These are phyloP conservation scores for Euthynnus affinis DNA, from an alignment of 2,797 vertebrate species.

Conservation along the genomic window DNA sequence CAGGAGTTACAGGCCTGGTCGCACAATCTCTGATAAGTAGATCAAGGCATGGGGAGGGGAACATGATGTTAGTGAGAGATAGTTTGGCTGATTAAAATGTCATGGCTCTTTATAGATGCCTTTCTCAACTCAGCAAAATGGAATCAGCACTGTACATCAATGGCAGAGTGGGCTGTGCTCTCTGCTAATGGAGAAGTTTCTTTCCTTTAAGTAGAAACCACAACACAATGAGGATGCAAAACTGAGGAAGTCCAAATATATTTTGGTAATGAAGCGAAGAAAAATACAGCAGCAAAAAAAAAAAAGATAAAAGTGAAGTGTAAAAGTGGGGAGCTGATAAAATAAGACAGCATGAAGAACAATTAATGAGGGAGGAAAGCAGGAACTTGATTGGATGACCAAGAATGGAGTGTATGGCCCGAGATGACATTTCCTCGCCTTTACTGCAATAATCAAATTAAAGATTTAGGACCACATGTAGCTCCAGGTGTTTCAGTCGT, in stretches of 20 bases:
- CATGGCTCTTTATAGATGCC: constrained; percentile 84
- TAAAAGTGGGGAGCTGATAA: constrained; percentile 41
- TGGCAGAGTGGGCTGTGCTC: constrained; percentile 77
- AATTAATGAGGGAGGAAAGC: constrained; percentile 37
- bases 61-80: constrained; percentile 83
- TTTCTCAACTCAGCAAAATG: constrained; percentile 84
- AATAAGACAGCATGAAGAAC: constrained; percentile 28
- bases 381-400: constrained; percentile 44
- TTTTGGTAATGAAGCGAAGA: constrained; percentile 12
- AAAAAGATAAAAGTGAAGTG: constrained; percentile 36
- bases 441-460: constrained; percentile 64
- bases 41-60: constrained; percentile 82
- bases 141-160: constrained; percentile 79
- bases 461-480: constrained; percentile 57
- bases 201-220: constrained; percentile 60
- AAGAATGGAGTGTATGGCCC: constrained; percentile 18
- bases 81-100: constrained; percentile 85
- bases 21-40: constrained; percentile 83
- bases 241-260: constrained; percentile 27
- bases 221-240: constrained; percentile 68
- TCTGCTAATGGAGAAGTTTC: constrained; percentile 79
- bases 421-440: constrained; percentile 51
- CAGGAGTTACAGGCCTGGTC: constrained; percentile 76
- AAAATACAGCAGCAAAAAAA: constrained; percentile 25
- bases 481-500: constrained; percentile 57